Conservation (phyloP, 2,888 invertebrate genomes). For the Cactoblastis cactorum region DNA sequence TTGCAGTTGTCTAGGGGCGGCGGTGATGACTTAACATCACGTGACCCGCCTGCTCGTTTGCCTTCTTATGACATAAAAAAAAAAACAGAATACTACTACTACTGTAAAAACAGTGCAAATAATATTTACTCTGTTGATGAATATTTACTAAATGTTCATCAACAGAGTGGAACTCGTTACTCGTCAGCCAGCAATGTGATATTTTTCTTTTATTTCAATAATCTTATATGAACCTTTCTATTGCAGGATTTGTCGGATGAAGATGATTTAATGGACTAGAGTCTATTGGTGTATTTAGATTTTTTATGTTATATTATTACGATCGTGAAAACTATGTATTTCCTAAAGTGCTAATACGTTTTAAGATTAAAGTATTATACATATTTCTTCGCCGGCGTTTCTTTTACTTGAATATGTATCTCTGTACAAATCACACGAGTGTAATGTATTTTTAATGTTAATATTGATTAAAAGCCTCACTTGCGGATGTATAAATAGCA, state of each 20-base stretch:
- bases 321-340: constrained; percentile 49
- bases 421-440: constrained; percentile 7
- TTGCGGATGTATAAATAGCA: constrained; percentile 3
- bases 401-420: constrained; percentile 3
- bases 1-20: no score
- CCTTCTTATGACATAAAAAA: no score
- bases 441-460: constrained; percentile 6
- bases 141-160: no score
- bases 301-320: constrained; percentile 43
- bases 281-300: constrained; percentile 45
- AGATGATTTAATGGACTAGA: constrained; percentile 48
- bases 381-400: constrained; percentile 30
- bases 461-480: neutral
- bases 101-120: no score
- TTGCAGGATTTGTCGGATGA: constrained; percentile 74
- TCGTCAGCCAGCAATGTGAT: no score
- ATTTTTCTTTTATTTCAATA: no score
- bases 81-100: no score
- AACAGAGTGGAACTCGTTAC: no score
- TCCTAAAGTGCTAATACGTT: constrained; percentile 61
- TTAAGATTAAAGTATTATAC: constrained; percentile 67
- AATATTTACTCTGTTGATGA: no score
- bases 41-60: no score
- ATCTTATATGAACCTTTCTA: constrained; percentile 24
- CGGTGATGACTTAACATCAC: no score